phyloP scores from a whole-genome alignment of 2,113 vertebrate genomes.

The Acanthisitta chloris region DNA sequence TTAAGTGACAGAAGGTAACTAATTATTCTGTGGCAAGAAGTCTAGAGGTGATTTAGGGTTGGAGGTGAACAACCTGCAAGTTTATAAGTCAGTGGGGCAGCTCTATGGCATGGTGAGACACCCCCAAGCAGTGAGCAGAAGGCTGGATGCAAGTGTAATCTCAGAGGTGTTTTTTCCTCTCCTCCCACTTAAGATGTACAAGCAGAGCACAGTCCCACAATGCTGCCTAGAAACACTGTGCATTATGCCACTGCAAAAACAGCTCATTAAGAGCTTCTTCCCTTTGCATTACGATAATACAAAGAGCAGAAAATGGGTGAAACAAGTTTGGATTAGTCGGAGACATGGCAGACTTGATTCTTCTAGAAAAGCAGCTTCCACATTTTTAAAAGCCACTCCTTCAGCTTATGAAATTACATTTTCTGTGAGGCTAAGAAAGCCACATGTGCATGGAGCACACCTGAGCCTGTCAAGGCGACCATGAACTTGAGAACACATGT shows the following conservation, averaged over 20 bases:
- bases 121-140: neutral
- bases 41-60: neutral
- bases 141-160: neutral
- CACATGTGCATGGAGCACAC: neutral
- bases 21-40: neutral
- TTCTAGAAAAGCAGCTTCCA: neutral
- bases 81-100: neutral
- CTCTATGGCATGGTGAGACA: accelerated
- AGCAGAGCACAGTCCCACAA: neutral
- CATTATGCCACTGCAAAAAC: neutral
- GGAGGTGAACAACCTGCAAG: neutral
- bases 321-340: neutral
- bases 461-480: neutral
- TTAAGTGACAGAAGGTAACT: neutral
- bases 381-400: neutral
- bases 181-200: neutral
- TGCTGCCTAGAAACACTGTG: slow-evolving; percentile 18
- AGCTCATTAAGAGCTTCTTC: neutral
- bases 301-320: neutral
- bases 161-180: neutral
- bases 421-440: neutral
- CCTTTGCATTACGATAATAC: neutral
- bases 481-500: accelerated
- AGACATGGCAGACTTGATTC: neutral
- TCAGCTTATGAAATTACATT: neutral